Conservation (phyloP, 2,113 vertebrate species). For the Mola mola region DNA sequence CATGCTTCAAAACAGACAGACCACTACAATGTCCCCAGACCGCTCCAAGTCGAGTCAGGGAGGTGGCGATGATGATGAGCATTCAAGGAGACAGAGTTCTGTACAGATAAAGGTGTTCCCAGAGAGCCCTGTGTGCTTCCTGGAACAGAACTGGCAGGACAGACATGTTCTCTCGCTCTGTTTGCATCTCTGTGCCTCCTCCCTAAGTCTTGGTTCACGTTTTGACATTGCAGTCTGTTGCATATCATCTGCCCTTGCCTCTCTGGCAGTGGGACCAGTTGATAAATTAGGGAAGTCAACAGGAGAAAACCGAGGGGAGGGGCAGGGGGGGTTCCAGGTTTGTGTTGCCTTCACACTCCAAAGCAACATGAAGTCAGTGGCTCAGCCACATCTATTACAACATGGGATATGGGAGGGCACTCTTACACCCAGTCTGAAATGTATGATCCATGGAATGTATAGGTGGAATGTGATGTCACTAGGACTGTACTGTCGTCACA, state of each 20-base stretch:
- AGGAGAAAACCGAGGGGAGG: background rate
- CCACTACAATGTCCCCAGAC: conserved; percentile 64
- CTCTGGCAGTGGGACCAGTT: conserved; percentile 29
- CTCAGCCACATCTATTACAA: conserved; percentile 63
- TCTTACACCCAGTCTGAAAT: conserved; percentile 64
- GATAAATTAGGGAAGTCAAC: conserved; percentile 12
- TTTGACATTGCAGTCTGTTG: conserved; percentile 79
- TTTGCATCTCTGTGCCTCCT: conserved; percentile 47
- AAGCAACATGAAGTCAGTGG: conserved; percentile 66
- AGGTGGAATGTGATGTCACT: conserved; percentile 24
- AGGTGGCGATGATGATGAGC: conserved; percentile 65
- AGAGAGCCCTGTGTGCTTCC: conserved; percentile 74
- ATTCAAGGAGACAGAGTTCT: conserved; percentile 82
- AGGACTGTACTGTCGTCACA: conserved; percentile 1
- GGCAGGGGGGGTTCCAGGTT: conserved; percentile 37
- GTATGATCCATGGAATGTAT: conserved; percentile 69
- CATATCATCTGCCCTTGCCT: conserved; percentile 78
- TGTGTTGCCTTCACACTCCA: conserved; percentile 72
- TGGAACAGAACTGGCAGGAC: conserved; percentile 58
- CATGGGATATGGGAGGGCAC: conserved; percentile 58
- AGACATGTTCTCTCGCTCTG: conserved; percentile 39
- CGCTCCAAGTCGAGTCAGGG: conserved; percentile 11
- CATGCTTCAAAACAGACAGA: conserved; percentile 81
- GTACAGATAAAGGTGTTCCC: conserved; percentile 79
- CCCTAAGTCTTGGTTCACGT: conserved; percentile 40